phyloP scores from a whole-genome alignment of 2,888 invertebrate genomes.

The Liposcelis brunnea region DNA sequence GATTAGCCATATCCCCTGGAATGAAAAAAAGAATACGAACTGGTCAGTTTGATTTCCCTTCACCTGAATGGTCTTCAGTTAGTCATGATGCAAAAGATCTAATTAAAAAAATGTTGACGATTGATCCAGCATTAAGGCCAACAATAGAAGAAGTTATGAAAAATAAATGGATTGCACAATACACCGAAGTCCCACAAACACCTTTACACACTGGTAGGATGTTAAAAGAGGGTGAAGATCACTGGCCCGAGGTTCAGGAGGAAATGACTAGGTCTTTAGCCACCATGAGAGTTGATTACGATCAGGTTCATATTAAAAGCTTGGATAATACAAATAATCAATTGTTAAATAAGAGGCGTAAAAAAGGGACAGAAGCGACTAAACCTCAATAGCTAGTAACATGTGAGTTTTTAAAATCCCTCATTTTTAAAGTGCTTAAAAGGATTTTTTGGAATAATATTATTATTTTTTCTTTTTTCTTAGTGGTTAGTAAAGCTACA shows the following conservation, averaged over 20 bases:
- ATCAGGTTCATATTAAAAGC: conserved; percentile 83
- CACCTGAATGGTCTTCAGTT: conserved; percentile 90
- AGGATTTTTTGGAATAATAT: too few species aligned
- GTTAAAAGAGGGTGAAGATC: conserved; percentile 75
- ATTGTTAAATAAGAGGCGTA: conserved; percentile 60
- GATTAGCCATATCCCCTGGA: conserved; percentile 93
- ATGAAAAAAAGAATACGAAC: conserved; percentile 94
- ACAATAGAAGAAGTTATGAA: conserved; percentile 81
- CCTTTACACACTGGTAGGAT: conserved; percentile 82
- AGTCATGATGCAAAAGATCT: conserved; percentile 89
- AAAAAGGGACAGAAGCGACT: conserved; percentile 12
- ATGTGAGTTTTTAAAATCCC: too few species aligned
- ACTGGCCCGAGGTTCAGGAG: conserved; percentile 96
- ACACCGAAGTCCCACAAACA: conserved; percentile 82
- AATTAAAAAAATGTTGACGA: conserved; percentile 84
- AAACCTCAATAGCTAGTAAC: too few species aligned
- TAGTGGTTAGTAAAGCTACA: too few species aligned
- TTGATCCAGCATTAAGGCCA: conserved; percentile 78
- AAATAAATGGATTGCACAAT: conserved; percentile 71
- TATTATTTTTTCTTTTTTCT: too few species aligned
- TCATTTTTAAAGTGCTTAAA: too few species aligned
- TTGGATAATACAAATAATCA: conserved; percentile 87
- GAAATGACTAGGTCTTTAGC: conserved; percentile 97
- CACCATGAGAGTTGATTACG: conserved; percentile 96
- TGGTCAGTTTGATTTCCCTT: conserved; percentile 94